These are phyloP conservation scores for Agriopis aurantiaria DNA, from an alignment of 2,888 invertebrate genomes.

Conservation along the genomic window DNA sequence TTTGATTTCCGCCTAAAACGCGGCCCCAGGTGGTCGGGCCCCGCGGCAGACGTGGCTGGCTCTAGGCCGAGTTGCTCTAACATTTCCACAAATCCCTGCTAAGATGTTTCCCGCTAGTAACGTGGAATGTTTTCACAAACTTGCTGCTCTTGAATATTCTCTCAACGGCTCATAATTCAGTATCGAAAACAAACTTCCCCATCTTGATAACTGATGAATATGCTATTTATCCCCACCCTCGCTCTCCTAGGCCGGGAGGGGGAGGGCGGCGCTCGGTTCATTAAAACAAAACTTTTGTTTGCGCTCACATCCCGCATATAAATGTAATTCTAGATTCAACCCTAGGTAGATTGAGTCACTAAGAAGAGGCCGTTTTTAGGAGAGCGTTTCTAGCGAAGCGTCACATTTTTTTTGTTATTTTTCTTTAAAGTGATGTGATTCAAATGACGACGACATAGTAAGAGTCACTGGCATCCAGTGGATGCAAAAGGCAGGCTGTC, in stretches of 20 bases:
- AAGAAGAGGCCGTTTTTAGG: too few relatives aligned
- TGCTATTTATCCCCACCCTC: constrained; percentile 11
- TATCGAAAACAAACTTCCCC: constrained; percentile 24
- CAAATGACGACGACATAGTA: too few relatives aligned
- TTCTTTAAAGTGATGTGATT: too few relatives aligned
- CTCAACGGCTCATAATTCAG: constrained; percentile 3
- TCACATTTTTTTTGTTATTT: too few relatives aligned
- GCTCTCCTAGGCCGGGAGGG: not conserved
- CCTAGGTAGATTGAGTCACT: not conserved
- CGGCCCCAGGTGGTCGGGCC: too few relatives aligned
- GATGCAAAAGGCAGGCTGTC: too few relatives aligned
- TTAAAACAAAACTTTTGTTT: constrained; percentile 42
- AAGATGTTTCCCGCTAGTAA: not conserved
- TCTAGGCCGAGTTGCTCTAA: too few relatives aligned
- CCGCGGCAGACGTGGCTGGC: too few relatives aligned
- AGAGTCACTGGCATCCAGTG: too few relatives aligned
- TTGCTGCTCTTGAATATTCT: constrained; percentile 1
- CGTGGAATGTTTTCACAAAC: constrained; percentile 1
- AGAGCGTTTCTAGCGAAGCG: too few relatives aligned
- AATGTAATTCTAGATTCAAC: constrained; percentile 1
- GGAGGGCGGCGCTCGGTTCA: constrained; percentile 21
- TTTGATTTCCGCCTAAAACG: not conserved
- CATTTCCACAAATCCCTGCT: not conserved
- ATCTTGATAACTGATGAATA: constrained; percentile 27
- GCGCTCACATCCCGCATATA: constrained; percentile 1